These are phyloP conservation scores for Dasyurus viverrinus DNA, from an alignment of 2,113 vertebrate species.

Conservation along the genomic window DNA sequence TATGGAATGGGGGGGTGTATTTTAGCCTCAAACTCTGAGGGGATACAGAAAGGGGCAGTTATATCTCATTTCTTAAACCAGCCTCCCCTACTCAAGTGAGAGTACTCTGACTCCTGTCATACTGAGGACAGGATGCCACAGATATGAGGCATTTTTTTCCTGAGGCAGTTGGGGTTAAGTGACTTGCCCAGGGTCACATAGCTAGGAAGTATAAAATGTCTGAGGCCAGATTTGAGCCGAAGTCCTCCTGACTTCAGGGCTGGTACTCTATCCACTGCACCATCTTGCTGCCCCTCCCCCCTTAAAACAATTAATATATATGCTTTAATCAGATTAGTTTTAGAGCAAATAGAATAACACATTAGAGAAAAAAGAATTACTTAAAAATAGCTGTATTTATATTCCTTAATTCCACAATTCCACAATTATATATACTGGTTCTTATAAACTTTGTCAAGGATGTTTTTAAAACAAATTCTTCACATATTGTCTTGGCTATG, in stretches of 20 bases:
- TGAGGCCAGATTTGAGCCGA: too few species aligned
- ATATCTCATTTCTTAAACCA: constrained; percentile 19
- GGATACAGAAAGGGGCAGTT: constrained; percentile 23
- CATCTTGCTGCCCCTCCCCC: neutral
- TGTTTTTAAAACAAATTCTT: constrained; percentile 85
- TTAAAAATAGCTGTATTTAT: constrained; percentile 90
- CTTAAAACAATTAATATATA: constrained; percentile 50
- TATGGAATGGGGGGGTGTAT: neutral
- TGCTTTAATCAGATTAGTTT: constrained; percentile 77
- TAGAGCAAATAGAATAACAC: constrained; percentile 83
- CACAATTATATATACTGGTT: constrained; percentile 87
- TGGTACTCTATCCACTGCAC: too few species aligned
- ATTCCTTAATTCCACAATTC: constrained; percentile 86
- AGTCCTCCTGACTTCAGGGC: too few species aligned
- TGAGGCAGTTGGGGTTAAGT: too few species aligned
- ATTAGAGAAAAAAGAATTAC: constrained; percentile 83
- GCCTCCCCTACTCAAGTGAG: constrained; percentile 11
- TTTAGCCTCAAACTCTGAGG: constrained; percentile 48
- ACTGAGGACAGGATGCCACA: neutral
- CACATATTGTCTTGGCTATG: constrained; percentile 84
- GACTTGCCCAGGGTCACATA: too few species aligned
- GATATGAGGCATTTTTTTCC: too few species aligned
- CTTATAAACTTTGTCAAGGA: constrained; percentile 88
- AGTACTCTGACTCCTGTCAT: constrained; percentile 29
- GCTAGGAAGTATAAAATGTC: too few species aligned